Evolutionary conservation across 1,140 invertebrate genomes (phyloP), one percentile per base, ranked within the genome.

Genomic region (Phymastichus coffea): DNA sequence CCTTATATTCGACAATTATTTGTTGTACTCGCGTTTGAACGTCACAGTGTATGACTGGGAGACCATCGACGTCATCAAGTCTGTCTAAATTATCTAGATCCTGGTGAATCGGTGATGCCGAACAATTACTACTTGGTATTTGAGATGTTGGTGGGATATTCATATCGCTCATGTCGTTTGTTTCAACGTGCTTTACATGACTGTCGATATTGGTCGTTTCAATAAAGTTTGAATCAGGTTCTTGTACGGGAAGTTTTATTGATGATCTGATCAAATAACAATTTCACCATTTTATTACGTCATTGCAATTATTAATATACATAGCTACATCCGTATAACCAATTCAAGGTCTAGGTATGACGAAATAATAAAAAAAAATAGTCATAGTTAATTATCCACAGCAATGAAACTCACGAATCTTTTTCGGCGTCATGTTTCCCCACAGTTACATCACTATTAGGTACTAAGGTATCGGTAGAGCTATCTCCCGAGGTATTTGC

Each of bases 21-120:
- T 93, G 88, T 72, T 87, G 85, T 63, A 95, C 78, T 61, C 92
- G 76, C 68, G 87, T 84, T 72, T 94, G 92, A 61, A 91, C 80
- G 55, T 91, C 87, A 71, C 91, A 92, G 64, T 86, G 82, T 61
- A 90, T 84, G 51, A 88, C 85, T 37, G 89, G 85, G 63, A 95
- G 80, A 44, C 93, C 93, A 80, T 95, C 93, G n/a, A 89, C 77
- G 63, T 88, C 85, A 49, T 82, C 81, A 26, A 83, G 58, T 74
- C 72, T 74, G 51, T 79, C 74, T 47, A 74, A 75, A 63, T 80
- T 79, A 57, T 82, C 75, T 22, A 70, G 56, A 25, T 78, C 76
- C 17, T 77, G 75, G 56, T 77, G 76, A 47, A 69, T 74, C 1
- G 76, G 78, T 22, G 77, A 80, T 43, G 77, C 71, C 57, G 74